These are phyloP conservation scores for Drosophila niveifrons DNA, from an alignment of 2,888 invertebrate species.

Conservation along the genomic window DNA sequence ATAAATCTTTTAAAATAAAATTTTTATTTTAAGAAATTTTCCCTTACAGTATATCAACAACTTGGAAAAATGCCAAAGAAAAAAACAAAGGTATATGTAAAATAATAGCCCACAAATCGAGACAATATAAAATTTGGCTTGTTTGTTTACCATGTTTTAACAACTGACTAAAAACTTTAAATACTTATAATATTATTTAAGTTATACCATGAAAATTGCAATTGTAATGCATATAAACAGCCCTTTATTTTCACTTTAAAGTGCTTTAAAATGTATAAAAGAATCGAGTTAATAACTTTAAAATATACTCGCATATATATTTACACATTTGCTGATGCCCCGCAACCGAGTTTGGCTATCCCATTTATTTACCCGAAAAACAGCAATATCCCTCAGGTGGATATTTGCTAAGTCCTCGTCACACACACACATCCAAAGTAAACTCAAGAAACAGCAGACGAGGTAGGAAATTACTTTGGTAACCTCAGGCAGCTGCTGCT, in stretches of 20 bases:
- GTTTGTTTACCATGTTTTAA: background rate
- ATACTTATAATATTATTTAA: background rate
- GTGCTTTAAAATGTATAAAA: background rate
- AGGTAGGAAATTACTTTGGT: constrained; percentile 51
- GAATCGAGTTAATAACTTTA: background rate
- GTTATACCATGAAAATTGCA: background rate
- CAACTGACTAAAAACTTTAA: background rate
- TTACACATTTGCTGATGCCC: background rate
- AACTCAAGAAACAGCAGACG: constrained; percentile 10
- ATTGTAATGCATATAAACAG: background rate
- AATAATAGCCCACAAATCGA: background rate
- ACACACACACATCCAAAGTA: constrained; percentile 33
- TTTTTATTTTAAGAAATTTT: background rate
- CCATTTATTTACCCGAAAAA: constrained; percentile 6
- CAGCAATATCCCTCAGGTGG: constrained; percentile 6
- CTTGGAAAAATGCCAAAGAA: background rate
- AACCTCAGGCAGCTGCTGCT: constrained; percentile 20
- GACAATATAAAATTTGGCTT: background rate
- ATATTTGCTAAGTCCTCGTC: constrained; percentile 20
- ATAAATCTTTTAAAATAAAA: background rate
- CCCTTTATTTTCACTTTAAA: background rate
- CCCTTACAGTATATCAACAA: background rate
- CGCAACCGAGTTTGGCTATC: background rate
- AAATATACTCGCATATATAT: background rate
- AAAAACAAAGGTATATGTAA: background rate